These are phyloP conservation scores for Sorex araneus DNA, from an alignment of 2,113 vertebrate genomes.

Conservation along the genomic window DNA sequence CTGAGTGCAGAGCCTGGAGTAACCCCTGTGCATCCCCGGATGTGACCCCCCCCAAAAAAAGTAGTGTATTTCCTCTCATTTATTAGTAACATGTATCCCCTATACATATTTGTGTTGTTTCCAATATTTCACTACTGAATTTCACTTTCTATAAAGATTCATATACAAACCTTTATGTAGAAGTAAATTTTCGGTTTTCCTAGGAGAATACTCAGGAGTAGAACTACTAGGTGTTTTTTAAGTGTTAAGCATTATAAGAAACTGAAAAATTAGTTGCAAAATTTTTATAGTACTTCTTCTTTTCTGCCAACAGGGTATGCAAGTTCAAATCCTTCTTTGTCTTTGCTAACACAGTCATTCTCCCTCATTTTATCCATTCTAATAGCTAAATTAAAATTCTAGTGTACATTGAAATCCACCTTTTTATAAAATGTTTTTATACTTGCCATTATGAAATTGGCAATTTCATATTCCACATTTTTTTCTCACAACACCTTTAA, in stretches of 20 bases:
- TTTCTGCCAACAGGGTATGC: background rate
- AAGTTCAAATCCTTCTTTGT: background rate
- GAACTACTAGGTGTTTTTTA: background rate
- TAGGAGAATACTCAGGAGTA: background rate
- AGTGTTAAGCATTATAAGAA: constrained; percentile 3
- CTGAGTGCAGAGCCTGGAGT: too few species aligned
- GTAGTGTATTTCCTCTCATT: background rate
- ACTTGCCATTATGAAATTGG: constrained; percentile 31
- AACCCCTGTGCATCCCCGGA: too few species aligned
- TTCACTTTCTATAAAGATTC: background rate
- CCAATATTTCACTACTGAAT: background rate
- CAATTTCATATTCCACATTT: constrained; percentile 59
- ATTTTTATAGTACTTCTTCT: background rate
- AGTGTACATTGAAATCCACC: constrained; percentile 15
- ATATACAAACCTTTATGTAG: background rate
- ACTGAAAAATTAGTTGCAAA: background rate
- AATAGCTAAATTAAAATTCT: background rate
- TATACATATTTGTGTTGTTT: background rate
- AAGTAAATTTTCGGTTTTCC: constrained; percentile 15
- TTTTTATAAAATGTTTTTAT: constrained; percentile 12
- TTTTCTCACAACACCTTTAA: constrained; percentile 55
- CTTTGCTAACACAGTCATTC: background rate
- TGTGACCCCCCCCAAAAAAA: too few species aligned
- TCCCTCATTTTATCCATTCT: constrained; percentile 15
- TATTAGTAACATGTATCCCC: background rate